These are phyloP conservation scores for Colaptes auratus DNA, from an alignment of 2,113 vertebrate genomes.

Conservation along the genomic window DNA sequence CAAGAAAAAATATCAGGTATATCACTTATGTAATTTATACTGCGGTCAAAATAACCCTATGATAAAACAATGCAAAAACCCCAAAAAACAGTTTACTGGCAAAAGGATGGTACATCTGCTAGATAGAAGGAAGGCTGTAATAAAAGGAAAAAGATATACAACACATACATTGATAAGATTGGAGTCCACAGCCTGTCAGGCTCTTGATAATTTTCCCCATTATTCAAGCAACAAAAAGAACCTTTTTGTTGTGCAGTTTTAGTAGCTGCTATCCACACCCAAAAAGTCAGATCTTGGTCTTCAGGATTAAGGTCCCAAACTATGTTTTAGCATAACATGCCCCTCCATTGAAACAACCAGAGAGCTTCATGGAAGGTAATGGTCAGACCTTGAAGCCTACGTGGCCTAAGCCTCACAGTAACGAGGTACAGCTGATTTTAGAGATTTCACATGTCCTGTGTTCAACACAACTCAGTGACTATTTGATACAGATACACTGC, in stretches of 20 bases:
- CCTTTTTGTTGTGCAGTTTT: not conserved
- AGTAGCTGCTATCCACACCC: not conserved
- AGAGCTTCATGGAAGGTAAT: no score
- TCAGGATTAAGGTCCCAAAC: not conserved
- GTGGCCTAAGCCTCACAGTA: not conserved
- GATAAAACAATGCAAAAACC: accelerated
- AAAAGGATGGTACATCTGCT: not conserved
- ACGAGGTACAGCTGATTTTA: accelerated
- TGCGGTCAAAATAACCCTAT: not conserved
- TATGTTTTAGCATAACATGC: not conserved
- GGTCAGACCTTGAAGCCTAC: not conserved
- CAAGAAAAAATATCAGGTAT: not conserved
- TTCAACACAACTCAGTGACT: not conserved
- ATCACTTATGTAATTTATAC: not conserved
- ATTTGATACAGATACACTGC: not conserved
- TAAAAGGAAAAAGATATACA: not conserved
- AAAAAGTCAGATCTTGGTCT: not conserved
- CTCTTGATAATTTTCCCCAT: not conserved
- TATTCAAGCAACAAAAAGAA: not conserved
- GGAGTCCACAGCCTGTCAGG: not conserved
- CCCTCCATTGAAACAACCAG: not conserved
- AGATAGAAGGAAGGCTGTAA: not conserved
- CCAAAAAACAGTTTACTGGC: not conserved
- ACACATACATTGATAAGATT: not conserved
- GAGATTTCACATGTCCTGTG: accelerated